These are phyloP conservation scores for Coturnix japonica DNA, from an alignment of 2,113 vertebrate genomes.

Conservation along the genomic window DNA sequence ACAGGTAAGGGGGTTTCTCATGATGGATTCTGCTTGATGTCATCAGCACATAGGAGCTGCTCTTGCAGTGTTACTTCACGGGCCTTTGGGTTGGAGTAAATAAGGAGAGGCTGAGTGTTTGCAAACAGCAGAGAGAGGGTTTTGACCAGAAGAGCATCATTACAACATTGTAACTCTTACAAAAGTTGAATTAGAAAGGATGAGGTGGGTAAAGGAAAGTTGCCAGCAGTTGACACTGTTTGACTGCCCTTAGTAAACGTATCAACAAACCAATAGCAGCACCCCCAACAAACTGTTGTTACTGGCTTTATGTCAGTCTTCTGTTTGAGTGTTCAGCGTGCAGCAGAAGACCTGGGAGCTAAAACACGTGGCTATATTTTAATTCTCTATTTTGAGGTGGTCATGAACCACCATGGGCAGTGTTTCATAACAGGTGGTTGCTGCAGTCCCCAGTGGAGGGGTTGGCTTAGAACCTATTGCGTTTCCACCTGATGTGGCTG, in stretches of 20 bases:
- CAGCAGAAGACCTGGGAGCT: neutral
- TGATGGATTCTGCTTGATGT: neutral
- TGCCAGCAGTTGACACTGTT: neutral
- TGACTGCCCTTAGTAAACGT: neutral
- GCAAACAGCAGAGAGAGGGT: neutral
- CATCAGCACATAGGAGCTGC: neutral
- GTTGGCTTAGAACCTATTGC: neutral
- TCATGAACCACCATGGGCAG: neutral
- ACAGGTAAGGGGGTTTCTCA: neutral
- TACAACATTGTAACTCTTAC: neutral
- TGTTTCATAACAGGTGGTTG: neutral
- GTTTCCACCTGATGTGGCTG: neutral
- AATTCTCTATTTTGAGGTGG: neutral
- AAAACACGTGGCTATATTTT: neutral
- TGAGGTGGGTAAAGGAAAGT: neutral
- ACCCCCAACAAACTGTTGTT: neutral
- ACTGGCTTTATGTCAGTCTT: conserved; percentile 6
- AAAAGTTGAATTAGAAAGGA: neutral
- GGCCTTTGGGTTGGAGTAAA: neutral
- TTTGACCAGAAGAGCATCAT: neutral
- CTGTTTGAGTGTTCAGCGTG: neutral
- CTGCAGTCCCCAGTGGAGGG: neutral
- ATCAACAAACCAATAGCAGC: neutral
- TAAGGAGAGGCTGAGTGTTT: neutral
- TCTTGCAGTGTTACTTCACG: neutral